phyloP scores from a whole-genome alignment of 2,113 vertebrate genomes.

The Ailuropoda melanoleuca region DNA sequence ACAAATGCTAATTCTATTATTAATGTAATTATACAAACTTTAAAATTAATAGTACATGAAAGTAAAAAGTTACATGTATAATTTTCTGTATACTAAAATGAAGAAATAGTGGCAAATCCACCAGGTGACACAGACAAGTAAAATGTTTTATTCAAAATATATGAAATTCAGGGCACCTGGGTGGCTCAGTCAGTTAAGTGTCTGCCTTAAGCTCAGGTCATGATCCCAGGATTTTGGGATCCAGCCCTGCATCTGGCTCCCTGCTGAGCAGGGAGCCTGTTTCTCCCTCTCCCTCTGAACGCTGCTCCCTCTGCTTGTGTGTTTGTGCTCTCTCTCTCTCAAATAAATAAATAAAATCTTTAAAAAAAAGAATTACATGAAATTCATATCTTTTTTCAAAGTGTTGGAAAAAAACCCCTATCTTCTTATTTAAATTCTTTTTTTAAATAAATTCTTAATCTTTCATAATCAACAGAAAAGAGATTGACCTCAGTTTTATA shows the following conservation, averaged over 20 bases:
- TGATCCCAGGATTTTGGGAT: not conserved
- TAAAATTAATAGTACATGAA: not conserved
- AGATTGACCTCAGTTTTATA: not conserved
- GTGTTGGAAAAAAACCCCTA: not conserved
- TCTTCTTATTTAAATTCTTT: not conserved
- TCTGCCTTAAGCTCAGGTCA: not conserved
- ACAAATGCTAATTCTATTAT: not conserved
- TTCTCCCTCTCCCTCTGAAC: not conserved
- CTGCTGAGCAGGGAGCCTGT: not conserved
- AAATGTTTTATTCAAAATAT: not conserved
- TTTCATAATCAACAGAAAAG: conserved; percentile 49
- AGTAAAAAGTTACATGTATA: not conserved
- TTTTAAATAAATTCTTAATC: not conserved
- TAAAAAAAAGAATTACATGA: not conserved
- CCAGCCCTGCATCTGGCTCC: not conserved
- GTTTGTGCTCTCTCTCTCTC: not conserved
- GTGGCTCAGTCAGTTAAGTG: not conserved
- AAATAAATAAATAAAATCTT: not conserved
- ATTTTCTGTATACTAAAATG: not conserved
- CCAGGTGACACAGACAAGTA: not conserved
- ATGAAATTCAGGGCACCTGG: not conserved
- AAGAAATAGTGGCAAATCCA: not conserved
- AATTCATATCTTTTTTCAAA: not conserved
- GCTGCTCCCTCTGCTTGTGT: not conserved
- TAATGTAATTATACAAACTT: not conserved